Evolutionary conservation across 2,113 vertebrate genomes (phyloP), one percentile per base, ranked within the genome.

Genomic region (Scomber scombrus): DNA sequence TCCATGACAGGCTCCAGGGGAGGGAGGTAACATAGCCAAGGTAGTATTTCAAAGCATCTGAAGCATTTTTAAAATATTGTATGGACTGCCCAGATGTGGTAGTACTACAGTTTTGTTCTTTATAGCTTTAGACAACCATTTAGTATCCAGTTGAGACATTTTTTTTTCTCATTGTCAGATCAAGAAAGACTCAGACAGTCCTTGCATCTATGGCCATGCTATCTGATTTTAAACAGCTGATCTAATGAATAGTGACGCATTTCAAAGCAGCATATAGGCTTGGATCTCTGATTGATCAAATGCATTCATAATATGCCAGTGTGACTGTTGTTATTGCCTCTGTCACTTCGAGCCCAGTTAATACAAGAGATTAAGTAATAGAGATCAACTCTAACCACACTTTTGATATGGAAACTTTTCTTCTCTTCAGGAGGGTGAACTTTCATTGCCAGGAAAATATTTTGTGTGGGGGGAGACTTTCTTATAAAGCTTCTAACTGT

Each of bases 361-460:
- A 68, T 64, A 49, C 7, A 11, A 71, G 31, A 57, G 12, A 34
- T 73, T 40, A 40, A 26, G 21, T 65, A 71, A 54, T 12, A 11
- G 43, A 70, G 74, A 40, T 78, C 62, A 70, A 78, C 56, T 12
- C n/a, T 75, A 16, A 31, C 21, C 40, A 18, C 10, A n/a, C 15
- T 65, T 62, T 29, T 68, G 18, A 50, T 54, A 29, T 61, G 71
- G 56, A 89, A 85, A 84, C 68, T 45, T 51, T 51, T 60, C 14
- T 66, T 61, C 58, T 34, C 43, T 63, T 81, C 15, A 21, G 23
- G 14, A 60, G 31, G 23, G 11, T 18, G 56, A 75, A 56, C 58
- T 78, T 26, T 67, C 26, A 68, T 49, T 50, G 55, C 56, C 16
- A 23, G 51, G 26, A 76, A 82, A 71, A n/a, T n/a, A 14, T 49